Evolutionary conservation across 2,888 invertebrate genomes (phyloP).

Genomic region (Ochropleura plecta): DNA sequence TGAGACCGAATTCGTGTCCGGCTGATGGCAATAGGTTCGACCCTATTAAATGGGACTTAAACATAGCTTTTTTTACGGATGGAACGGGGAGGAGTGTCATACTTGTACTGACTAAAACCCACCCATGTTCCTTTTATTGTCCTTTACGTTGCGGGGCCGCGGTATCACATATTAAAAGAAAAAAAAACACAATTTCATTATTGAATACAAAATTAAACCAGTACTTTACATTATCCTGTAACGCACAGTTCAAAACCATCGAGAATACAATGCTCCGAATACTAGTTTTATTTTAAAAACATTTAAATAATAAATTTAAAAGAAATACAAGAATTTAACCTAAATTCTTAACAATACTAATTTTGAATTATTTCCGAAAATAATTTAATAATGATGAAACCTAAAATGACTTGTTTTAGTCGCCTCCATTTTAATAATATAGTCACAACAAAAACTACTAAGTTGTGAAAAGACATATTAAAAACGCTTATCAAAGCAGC

Average conservation of each 20-base stretch:
- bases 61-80: too few species aligned
- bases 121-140: too few species aligned
- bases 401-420: neutral
- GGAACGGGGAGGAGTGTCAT: too few species aligned
- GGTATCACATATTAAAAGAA: too few species aligned
- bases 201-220: neutral
- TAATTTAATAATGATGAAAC: neutral
- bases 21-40: too few species aligned
- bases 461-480: neutral
- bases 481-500: conserved; percentile 10
- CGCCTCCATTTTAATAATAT: neutral
- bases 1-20: too few species aligned
- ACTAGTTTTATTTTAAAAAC: neutral
- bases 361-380: neutral
- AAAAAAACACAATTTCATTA: too few species aligned
- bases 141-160: too few species aligned
- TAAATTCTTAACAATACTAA: neutral
- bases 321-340: neutral
- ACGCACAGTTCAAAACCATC: neutral
- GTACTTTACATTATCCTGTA: neutral
- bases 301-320: neutral
- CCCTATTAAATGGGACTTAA: too few species aligned
- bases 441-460: neutral
- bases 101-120: too few species aligned
- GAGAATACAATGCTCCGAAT: neutral